These are phyloP conservation scores for Malaclemys terrapin DNA, from an alignment of 2,113 vertebrate species.

Conservation along the genomic window DNA sequence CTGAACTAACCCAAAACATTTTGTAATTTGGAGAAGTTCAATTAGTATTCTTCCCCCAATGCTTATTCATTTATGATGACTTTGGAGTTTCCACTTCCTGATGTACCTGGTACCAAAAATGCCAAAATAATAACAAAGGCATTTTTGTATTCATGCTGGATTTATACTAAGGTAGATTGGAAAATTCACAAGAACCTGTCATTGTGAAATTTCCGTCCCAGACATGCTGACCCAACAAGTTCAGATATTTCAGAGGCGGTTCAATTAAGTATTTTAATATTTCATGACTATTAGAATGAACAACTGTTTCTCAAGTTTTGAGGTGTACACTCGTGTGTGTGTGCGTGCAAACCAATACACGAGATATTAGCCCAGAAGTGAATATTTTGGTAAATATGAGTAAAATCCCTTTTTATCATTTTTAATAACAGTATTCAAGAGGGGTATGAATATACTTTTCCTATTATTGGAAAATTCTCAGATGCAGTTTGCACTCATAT, in stretches of 20 bases:
- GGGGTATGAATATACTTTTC: background rate
- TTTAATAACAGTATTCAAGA: background rate
- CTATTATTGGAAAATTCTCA: background rate
- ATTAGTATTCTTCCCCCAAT: background rate
- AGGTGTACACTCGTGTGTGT: background rate
- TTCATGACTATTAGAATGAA: background rate
- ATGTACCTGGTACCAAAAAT: background rate
- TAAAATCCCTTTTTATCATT: background rate
- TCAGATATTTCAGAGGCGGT: background rate
- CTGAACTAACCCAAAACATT: background rate
- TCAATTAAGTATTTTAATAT: background rate
- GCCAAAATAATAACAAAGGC: too few relatives aligned
- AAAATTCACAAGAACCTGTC: too few relatives aligned
- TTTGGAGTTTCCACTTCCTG: background rate
- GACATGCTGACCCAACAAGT: background rate
- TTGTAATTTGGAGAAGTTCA: background rate
- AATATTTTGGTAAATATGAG: background rate
- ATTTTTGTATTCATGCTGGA: too few relatives aligned
- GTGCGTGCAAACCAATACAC: background rate
- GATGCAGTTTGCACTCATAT: background rate
- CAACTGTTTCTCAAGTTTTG: background rate
- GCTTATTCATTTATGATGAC: background rate
- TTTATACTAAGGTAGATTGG: too few relatives aligned
- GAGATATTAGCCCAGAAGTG: background rate
- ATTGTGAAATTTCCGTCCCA: background rate